Conservation (phyloP, 2,797 vertebrate genomes). For the Cyprinella venusta region DNA sequence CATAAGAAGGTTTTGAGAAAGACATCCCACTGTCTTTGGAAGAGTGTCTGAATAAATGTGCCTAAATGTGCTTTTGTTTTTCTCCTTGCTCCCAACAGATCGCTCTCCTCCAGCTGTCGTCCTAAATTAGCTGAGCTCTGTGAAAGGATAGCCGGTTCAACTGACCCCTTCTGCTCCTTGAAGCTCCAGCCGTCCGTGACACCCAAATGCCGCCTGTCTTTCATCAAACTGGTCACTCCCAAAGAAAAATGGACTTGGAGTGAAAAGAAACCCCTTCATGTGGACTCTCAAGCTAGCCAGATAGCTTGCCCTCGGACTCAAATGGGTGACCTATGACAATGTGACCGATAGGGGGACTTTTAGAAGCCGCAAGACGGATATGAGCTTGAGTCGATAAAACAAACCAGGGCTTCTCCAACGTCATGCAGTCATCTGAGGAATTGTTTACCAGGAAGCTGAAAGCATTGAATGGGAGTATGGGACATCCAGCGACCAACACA, state of each 20-base stretch:
- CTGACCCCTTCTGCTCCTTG: slow-evolving; percentile 58
- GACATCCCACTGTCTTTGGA: slow-evolving; percentile 50
- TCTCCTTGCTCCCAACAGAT: slow-evolving; percentile 68
- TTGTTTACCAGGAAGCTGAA: slow-evolving; percentile 93
- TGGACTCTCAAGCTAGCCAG: slow-evolving; percentile 55
- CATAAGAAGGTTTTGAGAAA: slow-evolving; percentile 57
- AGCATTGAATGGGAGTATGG: slow-evolving; percentile 88
- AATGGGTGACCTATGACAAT: slow-evolving; percentile 73
- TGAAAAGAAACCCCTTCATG: slow-evolving; percentile 66
- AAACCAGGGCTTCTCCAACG: slow-evolving; percentile 82
- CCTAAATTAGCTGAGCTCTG: slow-evolving; percentile 67
- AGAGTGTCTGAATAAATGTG: slow-evolving; percentile 40
- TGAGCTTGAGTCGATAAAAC: slow-evolving; percentile 87
- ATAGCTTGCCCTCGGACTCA: slow-evolving; percentile 43
- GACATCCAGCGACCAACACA: slow-evolving; percentile 79
- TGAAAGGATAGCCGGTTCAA: slow-evolving; percentile 67
- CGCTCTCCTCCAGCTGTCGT: slow-evolving; percentile 67
- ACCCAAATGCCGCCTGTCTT: slow-evolving; percentile 69
- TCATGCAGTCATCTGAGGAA: slow-evolving; percentile 94
- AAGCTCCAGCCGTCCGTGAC: slow-evolving; percentile 68
- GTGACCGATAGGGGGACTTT: slow-evolving; percentile 71
- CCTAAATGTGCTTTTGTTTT: slow-evolving; percentile 60
- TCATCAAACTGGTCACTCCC: slow-evolving; percentile 60
- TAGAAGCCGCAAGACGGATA: slow-evolving; percentile 76
- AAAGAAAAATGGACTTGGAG: slow-evolving; percentile 71